phyloP scores from a whole-genome alignment of 2,888 invertebrate genomes.

The Halictus quadricinctus region DNA sequence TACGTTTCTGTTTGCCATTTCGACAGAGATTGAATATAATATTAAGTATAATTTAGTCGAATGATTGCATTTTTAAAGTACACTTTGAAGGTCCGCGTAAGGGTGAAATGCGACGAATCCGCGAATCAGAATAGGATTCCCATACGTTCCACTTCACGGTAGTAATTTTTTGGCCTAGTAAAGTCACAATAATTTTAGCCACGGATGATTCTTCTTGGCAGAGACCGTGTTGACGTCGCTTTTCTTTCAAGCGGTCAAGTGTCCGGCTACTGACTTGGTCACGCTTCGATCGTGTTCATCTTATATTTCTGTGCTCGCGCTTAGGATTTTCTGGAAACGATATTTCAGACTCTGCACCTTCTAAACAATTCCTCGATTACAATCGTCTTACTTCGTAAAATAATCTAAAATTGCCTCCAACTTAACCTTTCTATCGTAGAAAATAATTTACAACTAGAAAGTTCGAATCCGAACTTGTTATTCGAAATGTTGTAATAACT shows the following conservation, averaged over 20 bases:
- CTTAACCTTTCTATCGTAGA: not conserved
- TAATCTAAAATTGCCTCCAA: not conserved
- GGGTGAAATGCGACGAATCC: not conserved
- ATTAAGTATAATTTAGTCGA: too few species aligned
- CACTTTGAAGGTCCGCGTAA: not conserved
- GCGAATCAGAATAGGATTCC: not conserved
- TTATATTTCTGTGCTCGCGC: not conserved
- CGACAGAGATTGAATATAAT: too few species aligned
- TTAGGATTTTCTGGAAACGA: constrained; percentile 6
- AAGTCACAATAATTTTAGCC: constrained; percentile 61
- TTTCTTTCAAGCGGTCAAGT: constrained; percentile 38
- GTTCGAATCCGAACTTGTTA: not conserved
- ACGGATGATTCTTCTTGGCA: constrained; percentile 50
- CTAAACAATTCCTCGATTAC: not conserved
- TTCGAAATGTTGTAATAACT: not conserved
- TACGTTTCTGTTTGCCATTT: too few species aligned
- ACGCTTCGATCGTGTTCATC: constrained; percentile 18
- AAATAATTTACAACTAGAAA: not conserved
- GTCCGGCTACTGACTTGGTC: constrained; percentile 31
- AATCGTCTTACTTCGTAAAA: not conserved
- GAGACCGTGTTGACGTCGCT: constrained; percentile 26
- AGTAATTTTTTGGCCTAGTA: constrained; percentile 47
- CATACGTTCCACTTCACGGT: constrained; percentile 28
- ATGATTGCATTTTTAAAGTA: not conserved
- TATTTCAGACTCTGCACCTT: not conserved